Conservation (phyloP, 2,797 vertebrate species). For the Discoglossus pictus region DNA sequence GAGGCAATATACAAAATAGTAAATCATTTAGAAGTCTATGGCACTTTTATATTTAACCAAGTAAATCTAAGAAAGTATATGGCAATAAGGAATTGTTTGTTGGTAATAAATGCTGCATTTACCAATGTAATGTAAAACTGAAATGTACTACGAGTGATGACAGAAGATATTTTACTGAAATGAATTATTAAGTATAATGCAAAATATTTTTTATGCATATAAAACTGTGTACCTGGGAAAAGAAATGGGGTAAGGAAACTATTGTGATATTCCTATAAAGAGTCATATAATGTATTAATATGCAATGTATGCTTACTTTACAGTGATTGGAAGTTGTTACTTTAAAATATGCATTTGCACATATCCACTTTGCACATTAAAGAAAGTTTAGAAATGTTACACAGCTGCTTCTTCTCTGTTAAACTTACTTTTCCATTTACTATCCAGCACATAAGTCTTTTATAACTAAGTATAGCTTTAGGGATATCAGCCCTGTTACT, state of each 20-base stretch:
- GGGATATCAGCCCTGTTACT: too few relatives aligned
- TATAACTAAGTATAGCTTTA: too few relatives aligned
- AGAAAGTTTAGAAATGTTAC: too few relatives aligned
- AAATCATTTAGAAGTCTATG: conserved; percentile 43
- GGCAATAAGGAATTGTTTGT: conserved; percentile 36
- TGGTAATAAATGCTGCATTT: conserved; percentile 42
- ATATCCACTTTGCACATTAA: too few relatives aligned
- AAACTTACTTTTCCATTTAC: too few relatives aligned
- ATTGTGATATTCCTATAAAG: conserved; percentile 1
- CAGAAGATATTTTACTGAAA: conserved; percentile 34
- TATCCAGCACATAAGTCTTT: too few relatives aligned
- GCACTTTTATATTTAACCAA: conserved; percentile 38
- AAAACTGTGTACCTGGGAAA: neutral
- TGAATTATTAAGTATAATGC: conserved; percentile 39
- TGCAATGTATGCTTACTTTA: neutral
- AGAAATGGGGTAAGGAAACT: neutral
- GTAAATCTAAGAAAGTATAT: conserved; percentile 39
- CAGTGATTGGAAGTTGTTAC: too few relatives aligned
- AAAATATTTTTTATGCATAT: conserved; percentile 3
- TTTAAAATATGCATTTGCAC: too few relatives aligned
- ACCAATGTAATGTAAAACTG: conserved; percentile 24
- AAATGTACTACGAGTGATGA: neutral
- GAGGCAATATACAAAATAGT: conserved; percentile 27
- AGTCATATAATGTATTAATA: neutral
- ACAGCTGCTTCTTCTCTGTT: too few relatives aligned